These are phyloP conservation scores for Megaptera novaeangliae DNA, from an alignment of 2,113 vertebrate genomes.

Conservation along the genomic window DNA sequence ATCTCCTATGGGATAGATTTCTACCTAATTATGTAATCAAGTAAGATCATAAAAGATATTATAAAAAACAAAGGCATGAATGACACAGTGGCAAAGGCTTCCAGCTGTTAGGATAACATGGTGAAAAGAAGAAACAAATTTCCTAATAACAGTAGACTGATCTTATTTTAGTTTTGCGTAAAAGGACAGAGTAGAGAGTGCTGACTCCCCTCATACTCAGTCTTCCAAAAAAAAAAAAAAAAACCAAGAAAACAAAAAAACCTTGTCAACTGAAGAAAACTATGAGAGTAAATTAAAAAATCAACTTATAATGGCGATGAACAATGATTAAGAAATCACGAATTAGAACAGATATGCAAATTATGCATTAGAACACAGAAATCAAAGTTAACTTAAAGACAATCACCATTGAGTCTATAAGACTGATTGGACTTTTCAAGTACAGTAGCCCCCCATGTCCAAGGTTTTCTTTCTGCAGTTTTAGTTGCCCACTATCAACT, in stretches of 20 bases:
- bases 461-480: no score
- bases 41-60: not conserved
- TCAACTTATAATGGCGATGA: not conserved
- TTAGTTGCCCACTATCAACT: no score
- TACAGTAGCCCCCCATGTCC: no score
- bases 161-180: not conserved
- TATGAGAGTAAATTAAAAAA: not conserved
- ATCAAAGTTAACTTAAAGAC: not conserved
- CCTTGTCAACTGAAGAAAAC: not conserved
- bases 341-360: not conserved
- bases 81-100: not conserved
- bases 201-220: not conserved
- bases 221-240: not conserved
- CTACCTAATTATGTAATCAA: not conserved
- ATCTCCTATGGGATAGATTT: not conserved
- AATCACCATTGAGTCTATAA: not conserved
- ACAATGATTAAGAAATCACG: not conserved
- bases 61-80: not conserved
- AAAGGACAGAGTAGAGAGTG: no score
- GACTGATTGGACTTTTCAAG: not conserved
- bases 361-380: not conserved
- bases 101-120: not conserved
- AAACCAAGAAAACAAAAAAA: no score
- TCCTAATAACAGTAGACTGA: not conserved
- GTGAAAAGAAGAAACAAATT: not conserved